Conservation (phyloP, 2,113 vertebrate species). For the Odocoileus hemionus region DNA sequence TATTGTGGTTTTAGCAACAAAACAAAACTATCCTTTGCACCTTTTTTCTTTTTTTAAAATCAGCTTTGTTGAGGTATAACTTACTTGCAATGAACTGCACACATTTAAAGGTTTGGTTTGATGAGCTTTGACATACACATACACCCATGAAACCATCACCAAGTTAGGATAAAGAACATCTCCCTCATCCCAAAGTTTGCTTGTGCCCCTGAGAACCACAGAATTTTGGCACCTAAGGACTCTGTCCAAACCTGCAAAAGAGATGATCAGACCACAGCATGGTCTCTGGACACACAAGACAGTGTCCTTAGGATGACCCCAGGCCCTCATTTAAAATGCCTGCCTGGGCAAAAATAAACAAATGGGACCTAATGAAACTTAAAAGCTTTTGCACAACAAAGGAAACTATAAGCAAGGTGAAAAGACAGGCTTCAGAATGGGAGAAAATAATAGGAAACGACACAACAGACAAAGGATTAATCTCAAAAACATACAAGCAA, state of each 20-base stretch:
- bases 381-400: no score
- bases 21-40: neutral
- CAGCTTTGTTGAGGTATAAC: neutral
- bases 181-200: neutral
- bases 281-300: neutral
- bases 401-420: no score
- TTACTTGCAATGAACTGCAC: neutral
- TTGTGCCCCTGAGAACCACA: neutral
- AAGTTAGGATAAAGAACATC: neutral
- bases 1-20: neutral
- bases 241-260: neutral
- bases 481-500: no score
- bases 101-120: neutral
- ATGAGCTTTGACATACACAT: neutral
- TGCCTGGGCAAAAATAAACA: no score
- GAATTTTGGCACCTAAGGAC: neutral
- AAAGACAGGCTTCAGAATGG: no score
- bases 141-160: neutral
- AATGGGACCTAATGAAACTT: no score
- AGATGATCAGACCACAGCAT: neutral
- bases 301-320: neutral
- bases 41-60: neutral
- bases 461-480: no score
- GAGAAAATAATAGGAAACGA: no score
- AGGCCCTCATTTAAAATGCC: neutral